phyloP scores from a whole-genome alignment of 2,888 invertebrate genomes.

The Morinoia aosen region DNA sequence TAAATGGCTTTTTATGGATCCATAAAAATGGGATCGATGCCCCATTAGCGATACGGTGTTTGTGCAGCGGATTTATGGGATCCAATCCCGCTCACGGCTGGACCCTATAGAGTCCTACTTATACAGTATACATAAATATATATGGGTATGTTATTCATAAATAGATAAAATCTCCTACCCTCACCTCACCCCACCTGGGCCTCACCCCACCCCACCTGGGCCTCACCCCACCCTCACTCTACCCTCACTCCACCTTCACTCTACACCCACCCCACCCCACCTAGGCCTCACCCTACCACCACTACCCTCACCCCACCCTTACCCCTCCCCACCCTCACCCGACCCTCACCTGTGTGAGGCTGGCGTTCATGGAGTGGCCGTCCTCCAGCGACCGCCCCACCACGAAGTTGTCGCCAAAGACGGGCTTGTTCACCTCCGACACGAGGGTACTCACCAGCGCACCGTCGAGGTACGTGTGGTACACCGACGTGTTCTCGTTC shows the following conservation, averaged over 20 bases:
- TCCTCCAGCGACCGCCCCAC: conserved; percentile 31
- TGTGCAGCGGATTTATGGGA: too few species aligned
- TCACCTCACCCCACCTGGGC: too few species aligned
- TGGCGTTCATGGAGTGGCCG: conserved; percentile 33
- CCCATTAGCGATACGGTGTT: too few species aligned
- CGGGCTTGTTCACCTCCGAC: background rate
- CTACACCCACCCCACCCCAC: background rate
- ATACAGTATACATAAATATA: too few species aligned
- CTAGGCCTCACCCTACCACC: background rate
- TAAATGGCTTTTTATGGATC: too few species aligned
- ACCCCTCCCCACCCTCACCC: background rate
- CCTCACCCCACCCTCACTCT: too few species aligned
- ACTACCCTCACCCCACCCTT: background rate
- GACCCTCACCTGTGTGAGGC: conserved; percentile 39
- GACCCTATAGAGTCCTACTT: too few species aligned
- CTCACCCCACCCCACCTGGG: too few species aligned
- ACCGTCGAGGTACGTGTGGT: conserved; percentile 41
- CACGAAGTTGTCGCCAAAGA: conserved; percentile 5
- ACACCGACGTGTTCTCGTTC: background rate
- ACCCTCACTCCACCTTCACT: background rate
- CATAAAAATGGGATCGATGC: too few species aligned
- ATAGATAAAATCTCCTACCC: too few species aligned
- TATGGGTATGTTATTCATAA: too few species aligned
- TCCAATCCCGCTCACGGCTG: too few species aligned
- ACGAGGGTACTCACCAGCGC: background rate